phyloP scores from a whole-genome alignment of 2,797 vertebrate species.

The Pampus argenteus region DNA sequence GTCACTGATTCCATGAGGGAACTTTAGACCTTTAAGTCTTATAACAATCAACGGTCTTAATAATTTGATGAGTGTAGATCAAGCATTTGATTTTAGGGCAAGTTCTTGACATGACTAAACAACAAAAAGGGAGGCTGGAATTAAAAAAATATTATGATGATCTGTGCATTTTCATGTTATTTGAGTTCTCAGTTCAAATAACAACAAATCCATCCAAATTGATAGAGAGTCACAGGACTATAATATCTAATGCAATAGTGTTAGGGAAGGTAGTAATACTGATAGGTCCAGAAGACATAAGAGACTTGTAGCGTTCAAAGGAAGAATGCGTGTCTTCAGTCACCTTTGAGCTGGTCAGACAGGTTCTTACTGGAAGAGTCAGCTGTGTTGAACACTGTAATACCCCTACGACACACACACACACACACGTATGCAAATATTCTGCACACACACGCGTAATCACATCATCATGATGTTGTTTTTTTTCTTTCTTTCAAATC shows the following conservation, averaged over 20 bases:
- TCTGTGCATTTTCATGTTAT: conserved; percentile 23
- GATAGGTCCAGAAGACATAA: conserved; percentile 38
- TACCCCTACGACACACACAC: conserved; percentile 3
- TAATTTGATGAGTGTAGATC: conserved; percentile 23
- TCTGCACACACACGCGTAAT: conserved; percentile 4
- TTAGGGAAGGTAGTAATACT: conserved; percentile 32
- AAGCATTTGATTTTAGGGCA: conserved; percentile 23
- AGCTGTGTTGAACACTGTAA: conserved; percentile 18
- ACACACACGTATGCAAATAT: conserved; percentile 1
- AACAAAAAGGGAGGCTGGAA: conserved; percentile 13
- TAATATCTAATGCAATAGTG: conserved; percentile 37
- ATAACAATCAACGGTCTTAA: conserved; percentile 25
- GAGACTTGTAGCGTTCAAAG: conserved; percentile 25
- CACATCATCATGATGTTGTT: not conserved
- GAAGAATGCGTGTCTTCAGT: conserved; percentile 26
- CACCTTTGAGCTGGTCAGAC: conserved; percentile 62
- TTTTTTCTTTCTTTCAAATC: conserved; percentile 13
- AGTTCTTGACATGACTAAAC: conserved; percentile 27
- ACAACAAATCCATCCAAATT: conserved; percentile 44
- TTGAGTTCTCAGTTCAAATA: conserved; percentile 21
- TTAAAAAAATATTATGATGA: conserved; percentile 44
- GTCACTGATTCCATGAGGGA: conserved; percentile 55
- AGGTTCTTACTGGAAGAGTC: conserved; percentile 65
- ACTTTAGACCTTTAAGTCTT: conserved; percentile 17
- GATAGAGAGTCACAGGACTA: conserved; percentile 29